These are phyloP conservation scores for Rotaria magnacalcarata DNA, from an alignment of 2,888 invertebrate species.

Conservation along the genomic window DNA sequence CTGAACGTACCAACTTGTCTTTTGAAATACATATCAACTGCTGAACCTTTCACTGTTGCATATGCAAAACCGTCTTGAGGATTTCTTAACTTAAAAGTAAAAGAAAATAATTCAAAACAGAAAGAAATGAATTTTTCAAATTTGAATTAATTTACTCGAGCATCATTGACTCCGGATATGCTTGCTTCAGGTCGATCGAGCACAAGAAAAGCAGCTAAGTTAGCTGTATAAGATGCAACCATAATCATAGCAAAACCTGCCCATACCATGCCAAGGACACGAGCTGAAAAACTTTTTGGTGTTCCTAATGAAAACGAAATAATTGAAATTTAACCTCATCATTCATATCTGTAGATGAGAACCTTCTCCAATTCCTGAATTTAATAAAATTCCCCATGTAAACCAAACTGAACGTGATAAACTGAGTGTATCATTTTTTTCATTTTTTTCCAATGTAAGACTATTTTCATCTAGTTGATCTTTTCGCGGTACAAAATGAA, in stretches of 20 bases:
- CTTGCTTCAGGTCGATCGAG: conserved; percentile 95
- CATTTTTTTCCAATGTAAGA: conserved; percentile 62
- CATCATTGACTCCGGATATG: conserved; percentile 94
- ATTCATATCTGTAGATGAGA: conserved; percentile 47
- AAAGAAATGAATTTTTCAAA: too few species aligned
- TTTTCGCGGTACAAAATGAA: conserved; percentile 58
- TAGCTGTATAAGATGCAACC: conserved; percentile 98
- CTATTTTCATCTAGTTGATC: conserved; percentile 47
- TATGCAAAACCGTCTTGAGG: conserved; percentile 98
- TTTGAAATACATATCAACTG: conserved; percentile 97
- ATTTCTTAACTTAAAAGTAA: conserved; percentile 74
- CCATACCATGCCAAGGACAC: conserved; percentile 99
- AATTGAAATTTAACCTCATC: background rate
- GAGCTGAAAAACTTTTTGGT: conserved; percentile 90
- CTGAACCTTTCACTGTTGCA: conserved; percentile 92
- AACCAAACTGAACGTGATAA: conserved; percentile 99
- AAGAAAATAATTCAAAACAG: background rate
- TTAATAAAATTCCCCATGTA: conserved; percentile 87
- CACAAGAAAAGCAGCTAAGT: conserved; percentile 96
- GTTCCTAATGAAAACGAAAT: conserved; percentile 67
- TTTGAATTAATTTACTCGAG: conserved; percentile 68
- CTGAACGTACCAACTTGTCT: conserved; percentile 70
- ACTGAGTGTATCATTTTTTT: conserved; percentile 89
- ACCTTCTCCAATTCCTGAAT: conserved; percentile 98
- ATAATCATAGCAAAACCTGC: conserved; percentile 99